Base-by-base conservation (phyloP, 2,888 invertebrate genomes). In the Lepidocyrtoides sp. region DNA sequence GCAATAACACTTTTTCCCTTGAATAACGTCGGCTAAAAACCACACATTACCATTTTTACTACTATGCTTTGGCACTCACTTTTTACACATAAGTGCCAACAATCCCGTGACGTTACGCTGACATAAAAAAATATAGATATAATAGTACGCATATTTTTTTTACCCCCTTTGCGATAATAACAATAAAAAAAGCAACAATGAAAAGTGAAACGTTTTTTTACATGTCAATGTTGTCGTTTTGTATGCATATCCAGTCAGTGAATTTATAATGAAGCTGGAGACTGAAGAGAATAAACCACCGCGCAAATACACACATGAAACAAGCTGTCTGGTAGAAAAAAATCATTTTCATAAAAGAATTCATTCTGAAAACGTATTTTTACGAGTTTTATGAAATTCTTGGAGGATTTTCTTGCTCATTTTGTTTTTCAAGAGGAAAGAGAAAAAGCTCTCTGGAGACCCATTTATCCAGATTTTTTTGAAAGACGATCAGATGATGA, bases 81-180 rank as follows among this genome's bases (percentile, higher is more conserved):
- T 85, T 84, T 79, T 66, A 87, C 79, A 79, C 87, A 51, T 66
- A 87, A 87, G 87, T 87, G 87, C 79, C 66, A 87, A 87, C 79
- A 79, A 48, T 79, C 23, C 41, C 75, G 51, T 54, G 75, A 72
- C 75, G n/a, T 20, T 23, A 60, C 75, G 84, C 26, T 32, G 36
- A 57, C 75, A 86, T 60, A 36, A n/a, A 44, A 60, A 57, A n/a
- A n/a, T n/a, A n/a, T n/a, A n/a, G n/a, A n/a, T n/a, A 23, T 41
- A 63, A 63, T 69, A 41, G 23, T 14, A 23, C 29, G 63, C 72
- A 44, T 10, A 51, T 10, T 51, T 23, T 69, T 36, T 69, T 36
- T 63, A 63, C 32, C 7, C 29, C 63, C 41, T 63, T 32, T 63
- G 29, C 29, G 63, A 63, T 63, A 63, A 63, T 63, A 63, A 63